These are phyloP conservation scores for Pterostichus madidus DNA, from an alignment of 2,888 invertebrate species.

Conservation along the genomic window DNA sequence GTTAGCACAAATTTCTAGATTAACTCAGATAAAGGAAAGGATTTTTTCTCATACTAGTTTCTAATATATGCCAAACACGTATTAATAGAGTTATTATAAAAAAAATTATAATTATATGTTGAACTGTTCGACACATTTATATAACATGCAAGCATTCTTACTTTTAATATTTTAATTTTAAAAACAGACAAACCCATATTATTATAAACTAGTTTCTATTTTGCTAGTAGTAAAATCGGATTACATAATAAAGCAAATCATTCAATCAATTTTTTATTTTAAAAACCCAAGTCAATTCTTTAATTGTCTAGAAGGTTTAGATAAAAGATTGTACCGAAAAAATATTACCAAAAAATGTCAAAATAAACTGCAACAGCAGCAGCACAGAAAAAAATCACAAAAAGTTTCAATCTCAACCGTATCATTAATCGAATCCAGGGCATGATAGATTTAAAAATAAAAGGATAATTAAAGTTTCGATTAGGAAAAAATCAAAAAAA, in stretches of 20 bases:
- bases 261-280: not conserved
- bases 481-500: constrained; percentile 39
- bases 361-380: constrained; percentile 23
- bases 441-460: constrained; percentile 36
- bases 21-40: not conserved
- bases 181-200: not conserved
- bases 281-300: not conserved
- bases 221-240: not conserved
- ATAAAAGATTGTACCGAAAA: not conserved
- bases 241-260: constrained; percentile 11
- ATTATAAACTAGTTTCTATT: constrained; percentile 1
- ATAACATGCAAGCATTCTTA: not conserved
- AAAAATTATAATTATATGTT: constrained; percentile 3
- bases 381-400: not conserved
- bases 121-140: not conserved
- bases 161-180: not conserved
- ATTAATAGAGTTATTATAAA: not conserved
- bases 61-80: constrained; percentile 3
- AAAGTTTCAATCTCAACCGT: constrained; percentile 2
- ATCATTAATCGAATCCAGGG: constrained; percentile 35
- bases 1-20: constrained; percentile 30
- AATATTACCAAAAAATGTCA: not conserved
- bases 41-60: not conserved
- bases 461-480: constrained; percentile 54
- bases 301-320: too few species aligned